Evolutionary conservation across 1,140 invertebrate genomes (phyloP), one percentile per base, ranked within the genome.

Genomic region (Linepithema humile): DNA sequence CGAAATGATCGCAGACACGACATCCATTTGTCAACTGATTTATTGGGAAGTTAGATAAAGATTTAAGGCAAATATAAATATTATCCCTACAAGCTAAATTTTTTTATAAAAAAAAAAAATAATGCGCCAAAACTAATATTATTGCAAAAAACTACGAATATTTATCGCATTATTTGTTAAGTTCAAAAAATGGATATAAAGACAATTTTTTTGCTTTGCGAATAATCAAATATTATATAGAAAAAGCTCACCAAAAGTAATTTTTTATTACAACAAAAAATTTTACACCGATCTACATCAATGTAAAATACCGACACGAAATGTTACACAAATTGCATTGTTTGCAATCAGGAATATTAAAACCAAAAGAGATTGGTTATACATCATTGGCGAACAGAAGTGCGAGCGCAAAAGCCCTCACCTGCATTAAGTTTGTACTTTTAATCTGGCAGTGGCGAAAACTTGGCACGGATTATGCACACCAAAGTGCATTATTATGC

Each of bases 401-500:
- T 23, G 55, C 55, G 20, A 45, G 35, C 70, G 70, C 53, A 43
- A 50, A 62, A 55, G 43, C 55, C 65, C 57, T 77, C 64, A 59
- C 65, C 29, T 43, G 45, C 62, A 64, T 78, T 40, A 73, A 65
- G 72, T 69, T 84, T 53, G 45, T 88, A 87, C 72, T 85, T 85
- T 50, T 77, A 82, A 77, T 88, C 83, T 87, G 85, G 87, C 87
- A 88, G 64, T 65, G 48, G 83, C 50, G 53, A 77, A 23, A 57
- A 65, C 48, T 85, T 88, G 86, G 87, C 87, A 85, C 82, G 67
- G 75, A 88, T 88, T 82, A 88, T 73, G 43, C 69, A 72, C 62
- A 69, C 70, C 77, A 29, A 23, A 57, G 65, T 64, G 86, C 75
- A 88, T 88, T 88, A 87, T 88, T 88, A 88, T 70, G 75, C 74